These are phyloP conservation scores for Orthonevra nobilis DNA, from an alignment of 2,888 invertebrate species.

Conservation along the genomic window DNA sequence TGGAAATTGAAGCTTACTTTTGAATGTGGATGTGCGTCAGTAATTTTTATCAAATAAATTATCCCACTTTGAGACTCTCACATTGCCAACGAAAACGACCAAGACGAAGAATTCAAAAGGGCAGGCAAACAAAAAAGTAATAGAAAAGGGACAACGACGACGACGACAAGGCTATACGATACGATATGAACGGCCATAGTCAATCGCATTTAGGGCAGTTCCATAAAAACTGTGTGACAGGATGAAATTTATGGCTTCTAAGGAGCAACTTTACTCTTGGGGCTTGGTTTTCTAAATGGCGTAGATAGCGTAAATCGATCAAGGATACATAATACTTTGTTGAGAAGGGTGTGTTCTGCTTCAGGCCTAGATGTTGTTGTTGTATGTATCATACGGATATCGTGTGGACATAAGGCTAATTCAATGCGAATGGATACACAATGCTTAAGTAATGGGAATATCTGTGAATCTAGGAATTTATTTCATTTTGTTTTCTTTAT, in stretches of 20 bases:
- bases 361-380: constrained; percentile 19
- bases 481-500: constrained; percentile 1
- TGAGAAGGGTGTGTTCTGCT: constrained; percentile 50
- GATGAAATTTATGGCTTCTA: constrained; percentile 55
- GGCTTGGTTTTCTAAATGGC: constrained; percentile 62
- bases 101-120: too few species aligned
- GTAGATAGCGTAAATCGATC: constrained; percentile 49
- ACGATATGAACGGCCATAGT: constrained; percentile 39
- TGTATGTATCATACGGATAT: constrained; percentile 8
- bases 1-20: too few species aligned
- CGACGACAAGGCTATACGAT: constrained; percentile 6
- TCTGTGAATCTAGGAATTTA: constrained; percentile 11
- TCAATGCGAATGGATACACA: constrained; percentile 27
- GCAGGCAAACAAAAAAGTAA: not conserved
- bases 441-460: constrained; percentile 1
- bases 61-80: constrained; percentile 33
- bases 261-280: constrained; percentile 55
- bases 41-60: constrained; percentile 45
- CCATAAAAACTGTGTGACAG: constrained; percentile 66
- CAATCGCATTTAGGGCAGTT: constrained; percentile 63
- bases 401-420: constrained; percentile 12
- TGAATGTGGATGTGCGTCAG: constrained; percentile 10
- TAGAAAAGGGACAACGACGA: not conserved
- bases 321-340: constrained; percentile 29
- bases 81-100: not conserved